phyloP scores from a whole-genome alignment of 2,888 invertebrate species.

The Drepanosiphum platanoidis region DNA sequence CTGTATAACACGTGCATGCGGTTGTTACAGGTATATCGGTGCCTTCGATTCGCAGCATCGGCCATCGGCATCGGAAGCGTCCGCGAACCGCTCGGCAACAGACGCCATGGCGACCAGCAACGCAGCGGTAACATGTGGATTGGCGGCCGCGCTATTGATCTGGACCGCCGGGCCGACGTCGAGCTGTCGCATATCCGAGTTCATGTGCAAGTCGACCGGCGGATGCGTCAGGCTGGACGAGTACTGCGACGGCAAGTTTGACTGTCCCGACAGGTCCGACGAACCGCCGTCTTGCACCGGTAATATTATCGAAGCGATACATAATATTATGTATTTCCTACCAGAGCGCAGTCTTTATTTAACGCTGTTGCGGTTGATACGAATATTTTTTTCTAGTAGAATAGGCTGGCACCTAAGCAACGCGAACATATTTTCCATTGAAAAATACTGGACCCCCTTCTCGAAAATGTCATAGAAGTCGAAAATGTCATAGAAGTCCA shows the following conservation, averaged over 20 bases:
- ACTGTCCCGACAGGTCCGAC: conserved; percentile 87
- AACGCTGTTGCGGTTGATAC: no score
- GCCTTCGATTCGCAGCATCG: neutral
- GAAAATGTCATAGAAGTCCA: no score
- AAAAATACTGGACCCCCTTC: no score
- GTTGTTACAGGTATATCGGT: neutral
- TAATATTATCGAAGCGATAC: conserved; percentile 65
- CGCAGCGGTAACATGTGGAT: neutral
- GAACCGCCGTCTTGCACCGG: conserved; percentile 83
- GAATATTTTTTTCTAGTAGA: no score
- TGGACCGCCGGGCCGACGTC: conserved; percentile 68
- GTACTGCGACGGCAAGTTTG: conserved; percentile 85
- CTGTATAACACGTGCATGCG: no score
- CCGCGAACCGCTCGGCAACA: neutral
- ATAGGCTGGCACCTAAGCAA: no score
- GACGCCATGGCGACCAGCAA: neutral
- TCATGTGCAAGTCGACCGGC: conserved; percentile 75
- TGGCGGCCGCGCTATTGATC: conserved; percentile 59
- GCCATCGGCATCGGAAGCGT: neutral
- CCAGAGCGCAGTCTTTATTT: neutral
- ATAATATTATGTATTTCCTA: neutral
- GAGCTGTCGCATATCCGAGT: conserved; percentile 82
- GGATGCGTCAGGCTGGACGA: conserved; percentile 84
- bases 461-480: no score
- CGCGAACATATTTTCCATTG: no score